Conservation (phyloP, 2,888 invertebrate species). For the Oxycera nigricornis region DNA sequence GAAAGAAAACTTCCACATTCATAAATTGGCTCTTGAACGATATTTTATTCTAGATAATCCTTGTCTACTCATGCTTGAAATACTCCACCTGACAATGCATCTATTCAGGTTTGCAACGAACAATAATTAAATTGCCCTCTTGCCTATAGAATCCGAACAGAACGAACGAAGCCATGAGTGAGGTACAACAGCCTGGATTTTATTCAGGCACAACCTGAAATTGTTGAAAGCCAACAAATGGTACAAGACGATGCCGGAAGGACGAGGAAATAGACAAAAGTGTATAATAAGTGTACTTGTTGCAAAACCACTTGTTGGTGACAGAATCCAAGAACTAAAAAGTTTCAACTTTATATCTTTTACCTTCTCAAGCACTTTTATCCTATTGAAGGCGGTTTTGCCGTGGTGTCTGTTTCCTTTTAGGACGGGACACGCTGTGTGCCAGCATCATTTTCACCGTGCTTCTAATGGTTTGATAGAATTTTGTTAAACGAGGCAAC, state of each 20-base stretch:
- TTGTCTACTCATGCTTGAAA: constrained; percentile 28
- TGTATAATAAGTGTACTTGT: background rate
- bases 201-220: background rate
- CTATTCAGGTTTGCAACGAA: constrained; percentile 41
- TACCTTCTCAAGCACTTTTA: background rate
- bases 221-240: background rate
- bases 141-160: constrained; percentile 17
- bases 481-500: background rate
- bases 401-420: background rate
- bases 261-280: background rate
- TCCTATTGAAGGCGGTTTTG: background rate
- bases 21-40: background rate
- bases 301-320: constrained; percentile 18
- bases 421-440: background rate
- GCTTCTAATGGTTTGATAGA: background rate
- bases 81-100: constrained; percentile 39
- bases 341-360: background rate
- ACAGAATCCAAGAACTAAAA: constrained; percentile 6
- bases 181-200: background rate
- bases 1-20: background rate
- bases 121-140: constrained; percentile 33
- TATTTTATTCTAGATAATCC: constrained; percentile 17
- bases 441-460: background rate
- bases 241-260: background rate
- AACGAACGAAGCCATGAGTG: background rate